Evolutionary conservation across 2,888 invertebrate species (phyloP), one percentile per base, ranked within the genome.

Genomic region (Smittia aterrima): DNA sequence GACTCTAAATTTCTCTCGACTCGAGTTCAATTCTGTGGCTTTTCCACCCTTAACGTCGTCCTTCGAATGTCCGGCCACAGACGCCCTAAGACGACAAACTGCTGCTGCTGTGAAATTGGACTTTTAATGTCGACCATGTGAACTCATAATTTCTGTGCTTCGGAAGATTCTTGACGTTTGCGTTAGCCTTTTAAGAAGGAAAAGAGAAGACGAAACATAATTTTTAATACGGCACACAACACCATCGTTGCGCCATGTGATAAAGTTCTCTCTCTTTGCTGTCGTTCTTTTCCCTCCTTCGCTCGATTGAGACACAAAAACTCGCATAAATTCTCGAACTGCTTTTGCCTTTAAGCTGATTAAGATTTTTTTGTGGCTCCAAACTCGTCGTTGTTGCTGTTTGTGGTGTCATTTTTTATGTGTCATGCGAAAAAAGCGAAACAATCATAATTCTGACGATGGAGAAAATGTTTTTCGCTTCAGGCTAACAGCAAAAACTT

Each of bases 281-380:
- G 1, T 67, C 41, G 22, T 41, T 18, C 38, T 38, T 27, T 27
- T 38, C 6, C 13, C 24, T 32, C 7, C 11, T 32, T 64, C 47
- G 16, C 22, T 9, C 58, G 58, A 58, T 58, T 58, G 58, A 58
- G 58, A 20, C 58, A 58, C 58, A 58, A 64, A 64, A 64, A 13
- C 16, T 72, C 72, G 62, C 72, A 72, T 72, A 72, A 72, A 72
- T 72, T 72, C 53, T 22, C n/a, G 32, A 72, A 72, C 58, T 54
- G 27, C 38, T 72, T 72, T 58, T 72, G 72, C 72, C 62, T 72
- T 72, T 72, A 72, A 72, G 72, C 72, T 58, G 72, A 72, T 72
- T 72, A 72, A 72, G 64, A 25, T 27, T 64, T 64, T 58, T 64
- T 25, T 58, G 58, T 58, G n/a, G 22, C 58, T 58, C 20, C 20